These are phyloP conservation scores for Chironomus tentans DNA, from an alignment of 2,888 invertebrate genomes.

Conservation along the genomic window DNA sequence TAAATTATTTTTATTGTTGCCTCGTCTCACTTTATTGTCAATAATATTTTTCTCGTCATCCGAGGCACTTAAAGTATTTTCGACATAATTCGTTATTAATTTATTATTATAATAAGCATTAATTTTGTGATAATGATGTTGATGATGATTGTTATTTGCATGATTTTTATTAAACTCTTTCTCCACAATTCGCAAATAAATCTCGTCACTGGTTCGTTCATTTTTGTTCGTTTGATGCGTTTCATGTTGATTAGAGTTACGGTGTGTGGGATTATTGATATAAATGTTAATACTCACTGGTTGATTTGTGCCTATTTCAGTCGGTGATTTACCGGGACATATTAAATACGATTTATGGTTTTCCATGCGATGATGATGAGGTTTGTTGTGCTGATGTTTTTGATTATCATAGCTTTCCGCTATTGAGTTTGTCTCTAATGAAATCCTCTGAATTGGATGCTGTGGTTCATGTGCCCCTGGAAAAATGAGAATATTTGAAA, in stretches of 20 bases:
- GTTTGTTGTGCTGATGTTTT: neutral
- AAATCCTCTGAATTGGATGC: neutral
- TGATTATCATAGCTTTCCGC: neutral
- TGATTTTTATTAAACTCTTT: neutral
- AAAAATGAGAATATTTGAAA: neutral
- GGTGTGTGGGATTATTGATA: conserved; percentile 9
- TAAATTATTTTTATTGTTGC: neutral
- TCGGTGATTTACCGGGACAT: conserved; percentile 37
- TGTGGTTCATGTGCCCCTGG: neutral
- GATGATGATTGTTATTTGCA: conserved; percentile 11
- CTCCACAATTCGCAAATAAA: conserved; percentile 4
- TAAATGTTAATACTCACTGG: conserved; percentile 34
- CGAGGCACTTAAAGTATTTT: neutral
- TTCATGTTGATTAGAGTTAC: neutral
- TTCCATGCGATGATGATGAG: conserved; percentile 26
- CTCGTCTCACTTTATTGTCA: neutral
- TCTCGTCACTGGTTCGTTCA: neutral
- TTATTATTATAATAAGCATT: conserved; percentile 6
- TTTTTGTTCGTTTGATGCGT: too few species aligned
- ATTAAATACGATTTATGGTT: conserved; percentile 39
- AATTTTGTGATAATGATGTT: conserved; percentile 9
- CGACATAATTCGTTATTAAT: neutral
- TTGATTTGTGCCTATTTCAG: conserved; percentile 37
- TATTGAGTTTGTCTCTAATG: conserved; percentile 17
- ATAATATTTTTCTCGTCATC: neutral